Evolutionary conservation across 2,888 invertebrate species (phyloP), one percentile per base, ranked within the genome.

Genomic region (Stenodema calcarata): DNA sequence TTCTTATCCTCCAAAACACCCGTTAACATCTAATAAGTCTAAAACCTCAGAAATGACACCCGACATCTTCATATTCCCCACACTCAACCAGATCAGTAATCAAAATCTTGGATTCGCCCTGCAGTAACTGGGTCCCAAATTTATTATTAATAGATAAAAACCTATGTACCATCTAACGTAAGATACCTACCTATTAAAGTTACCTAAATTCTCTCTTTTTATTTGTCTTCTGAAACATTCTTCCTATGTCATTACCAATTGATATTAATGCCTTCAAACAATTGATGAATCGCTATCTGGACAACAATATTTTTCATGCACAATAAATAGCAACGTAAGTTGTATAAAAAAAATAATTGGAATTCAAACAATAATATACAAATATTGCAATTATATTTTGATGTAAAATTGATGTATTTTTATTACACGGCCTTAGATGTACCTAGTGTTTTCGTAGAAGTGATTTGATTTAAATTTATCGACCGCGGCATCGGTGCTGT

Each of bases 221-320:
- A 9, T 30, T 41, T 73, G 35, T 73, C 41, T 73, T 41, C 16
- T 35, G 73, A 73, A 41, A n/a, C 73, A n/a, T 69, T 23, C 69
- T 69, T 73, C 73, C 73, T 73, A 73, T 35, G 14, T 73, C 18
- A 30, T 30, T 28, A 73, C 73, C 35, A 4, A 73, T 41, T 41
- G 73, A 41, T 30, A 73, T 41, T 73, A 73, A 30, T 35, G 73
- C 73, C 73, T 73, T 73, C 73, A 73, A 35, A 73, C 30, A 41
- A 30, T 69, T 3, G 16, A 18, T 41, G 35, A 16, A 73, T 73
- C 14, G 30, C 18, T 73, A 41, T n/a, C 73, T 41, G 73, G 12
- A 78, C 35, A 78, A 44, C n/a, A 78, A 78, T 14, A 78, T 78
- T 44, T 76, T 78, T 78, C 78, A 78, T 78, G 78, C 78, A 78